Evolutionary conservation across 2,888 invertebrate genomes (phyloP).

Genomic region (Cryptosula pallasiana): DNA sequence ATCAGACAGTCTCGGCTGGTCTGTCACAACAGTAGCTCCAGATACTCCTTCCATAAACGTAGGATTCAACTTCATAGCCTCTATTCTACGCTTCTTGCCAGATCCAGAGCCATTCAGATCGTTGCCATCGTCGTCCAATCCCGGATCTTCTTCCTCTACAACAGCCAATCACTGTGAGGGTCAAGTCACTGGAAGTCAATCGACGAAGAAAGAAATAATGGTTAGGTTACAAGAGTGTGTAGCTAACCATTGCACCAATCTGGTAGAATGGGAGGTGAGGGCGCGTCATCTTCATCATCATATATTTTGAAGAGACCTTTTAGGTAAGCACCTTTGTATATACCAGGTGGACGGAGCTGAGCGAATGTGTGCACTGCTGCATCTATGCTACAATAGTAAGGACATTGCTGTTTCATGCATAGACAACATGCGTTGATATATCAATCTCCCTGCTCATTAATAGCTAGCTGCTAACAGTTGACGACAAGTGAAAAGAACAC

Average conservation of each 20-base stretch:
- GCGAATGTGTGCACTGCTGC: conserved; percentile 57
- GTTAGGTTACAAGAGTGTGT: no score
- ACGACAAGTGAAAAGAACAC: no score
- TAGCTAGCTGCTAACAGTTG: no score
- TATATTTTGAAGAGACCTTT: conserved; percentile 76
- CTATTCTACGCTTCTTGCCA: conserved; percentile 45
- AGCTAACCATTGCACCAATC: conserved; percentile 77
- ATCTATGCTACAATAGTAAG: conserved; percentile 61
- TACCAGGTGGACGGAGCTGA: conserved; percentile 78
- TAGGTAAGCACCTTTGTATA: conserved; percentile 94
- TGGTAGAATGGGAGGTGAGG: conserved; percentile 72
- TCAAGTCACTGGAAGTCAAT: no score
- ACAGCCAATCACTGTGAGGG: no score
- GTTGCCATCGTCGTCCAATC: conserved; percentile 26
- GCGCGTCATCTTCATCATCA: conserved; percentile 65
- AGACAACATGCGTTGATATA: no score
- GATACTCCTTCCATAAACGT: conserved; percentile 75
- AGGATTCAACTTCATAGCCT: conserved; percentile 59
- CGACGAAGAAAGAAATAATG: no score
- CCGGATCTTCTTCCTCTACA: conserved; percentile 24
- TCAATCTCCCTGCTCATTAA: no score
- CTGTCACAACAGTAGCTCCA: conserved; percentile 68
- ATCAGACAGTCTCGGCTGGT: conserved; percentile 60
- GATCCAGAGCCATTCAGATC: conserved; percentile 1
- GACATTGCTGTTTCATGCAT: background rate